Conservation (phyloP, 2,113 vertebrate species). For the Pseudonaja textilis region DNA sequence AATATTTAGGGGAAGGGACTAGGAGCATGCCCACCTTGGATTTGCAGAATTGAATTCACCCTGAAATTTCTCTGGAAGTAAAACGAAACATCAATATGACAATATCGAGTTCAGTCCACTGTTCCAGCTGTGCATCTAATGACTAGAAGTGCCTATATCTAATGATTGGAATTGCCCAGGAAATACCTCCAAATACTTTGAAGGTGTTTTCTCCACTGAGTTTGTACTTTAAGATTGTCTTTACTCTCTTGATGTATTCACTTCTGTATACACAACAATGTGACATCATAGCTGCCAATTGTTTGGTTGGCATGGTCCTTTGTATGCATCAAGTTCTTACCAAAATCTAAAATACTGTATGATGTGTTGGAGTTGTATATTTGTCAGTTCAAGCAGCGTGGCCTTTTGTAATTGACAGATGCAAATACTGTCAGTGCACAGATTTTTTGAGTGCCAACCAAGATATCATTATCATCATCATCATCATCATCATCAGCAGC, state of each 20-base stretch:
- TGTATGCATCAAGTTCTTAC: neutral
- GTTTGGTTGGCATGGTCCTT: neutral
- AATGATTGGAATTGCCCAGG: neutral
- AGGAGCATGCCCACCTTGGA: neutral
- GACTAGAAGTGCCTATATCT: neutral
- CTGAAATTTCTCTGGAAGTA: neutral
- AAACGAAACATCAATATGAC: neutral
- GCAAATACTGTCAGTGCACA: neutral
- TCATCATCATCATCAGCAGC: too few relatives aligned
- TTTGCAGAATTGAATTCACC: neutral
- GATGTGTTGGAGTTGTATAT: neutral
- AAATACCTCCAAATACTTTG: neutral
- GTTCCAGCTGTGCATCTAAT: neutral
- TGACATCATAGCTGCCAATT: neutral
- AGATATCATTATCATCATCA: neutral
- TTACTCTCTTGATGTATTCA: neutral
- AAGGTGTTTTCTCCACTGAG: neutral
- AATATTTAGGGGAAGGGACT: neutral
- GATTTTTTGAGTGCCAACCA: neutral
- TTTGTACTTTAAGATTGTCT: neutral
- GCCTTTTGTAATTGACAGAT: neutral
- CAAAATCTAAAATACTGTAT: neutral
- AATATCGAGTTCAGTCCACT: neutral
- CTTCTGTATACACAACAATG: neutral
- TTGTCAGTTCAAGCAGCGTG: neutral